Base-by-base conservation (phyloP, 2,113 vertebrate genomes). In the Cyprinus carpio region DNA sequence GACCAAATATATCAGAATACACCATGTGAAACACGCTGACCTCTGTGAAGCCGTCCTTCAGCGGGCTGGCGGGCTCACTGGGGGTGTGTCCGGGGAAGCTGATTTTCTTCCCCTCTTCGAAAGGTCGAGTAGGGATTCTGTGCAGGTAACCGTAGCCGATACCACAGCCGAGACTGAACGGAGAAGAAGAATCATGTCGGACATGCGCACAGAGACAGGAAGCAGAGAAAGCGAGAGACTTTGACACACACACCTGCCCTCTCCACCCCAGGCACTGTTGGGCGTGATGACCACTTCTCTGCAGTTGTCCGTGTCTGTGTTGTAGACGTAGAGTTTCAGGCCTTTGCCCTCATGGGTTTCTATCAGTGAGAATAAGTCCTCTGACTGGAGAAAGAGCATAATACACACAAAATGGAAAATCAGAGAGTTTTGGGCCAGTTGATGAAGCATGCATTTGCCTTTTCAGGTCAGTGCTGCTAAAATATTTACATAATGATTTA, bases 131-230 rank as follows among this genome's bases (percentile, higher is more conserved):
- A 84, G 98, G 98, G 95, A 99, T 99, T 93, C 98, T 96, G 91
- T 99, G 98, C 85, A 99, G 96, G 93, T 99, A 99, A 72, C 98
- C 98, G 76, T 99, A 99, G 16, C 98, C 98, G 81, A 99, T 99
- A 81, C 98, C 98, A 92, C 98, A 99, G 27, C 98, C 98, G 85
- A 99, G 93, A 92, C 98, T 99, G 90, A 85, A 37, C 3, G 29
- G 0, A 74, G 5, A 51, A 9, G 10, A 23, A 49, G 37, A 1
- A 40, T 54, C 11, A 7, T 49, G 7, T 27, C n/a, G 20, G 9
- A 34, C 6, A n/a, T 56, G 11, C 6, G 9, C 31, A 69, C 16
- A 69, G 5, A 31, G n/a, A 4, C 20, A 69, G 40, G 49, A 46
- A 58, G 16, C 62, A 62, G 46, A 62, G 43, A 46, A 29, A 72